A percentile compares a stretch with the other conserved stretches of the same genome.
Evolutionary conservation across 1,140 invertebrate genomes (phyloP).

Genomic region (Trachelipus rathkii): DNA sequence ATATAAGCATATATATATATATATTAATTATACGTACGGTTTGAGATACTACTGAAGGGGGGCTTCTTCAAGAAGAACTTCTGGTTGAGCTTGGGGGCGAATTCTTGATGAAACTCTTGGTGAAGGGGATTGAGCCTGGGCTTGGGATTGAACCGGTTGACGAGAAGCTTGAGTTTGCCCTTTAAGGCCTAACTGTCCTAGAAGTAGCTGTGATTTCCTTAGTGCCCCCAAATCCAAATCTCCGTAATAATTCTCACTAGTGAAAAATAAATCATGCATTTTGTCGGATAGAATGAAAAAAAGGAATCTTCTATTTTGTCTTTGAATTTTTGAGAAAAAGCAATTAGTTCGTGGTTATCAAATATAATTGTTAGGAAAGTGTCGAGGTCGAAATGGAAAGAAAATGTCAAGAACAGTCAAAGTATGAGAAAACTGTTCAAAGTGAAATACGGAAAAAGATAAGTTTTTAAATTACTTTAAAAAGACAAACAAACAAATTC

Average conservation of each 20-base stretch:
- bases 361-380: no score
- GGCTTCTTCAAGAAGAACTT: neutral
- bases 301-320: no score
- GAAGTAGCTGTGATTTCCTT: neutral
- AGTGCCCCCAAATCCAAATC: neutral
- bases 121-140: neutral
- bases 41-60: neutral
- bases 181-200: neutral
- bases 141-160: neutral
- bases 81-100: neutral
- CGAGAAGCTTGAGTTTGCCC: neutral
- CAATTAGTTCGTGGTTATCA: no score
- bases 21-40: neutral
- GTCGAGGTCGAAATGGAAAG: no score
- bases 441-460: no score
- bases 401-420: no score
- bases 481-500: no score
- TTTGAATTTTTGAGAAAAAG: no score
- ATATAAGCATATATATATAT: constrained; percentile 20
- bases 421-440: no score
- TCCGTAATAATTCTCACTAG: neutral
- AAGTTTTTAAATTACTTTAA: no score
- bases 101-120: neutral
- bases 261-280: neutral
- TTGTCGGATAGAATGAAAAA: neutral